phyloP scores from a whole-genome alignment of 2,797 vertebrate species.

The Phataginus tetradactyla region DNA sequence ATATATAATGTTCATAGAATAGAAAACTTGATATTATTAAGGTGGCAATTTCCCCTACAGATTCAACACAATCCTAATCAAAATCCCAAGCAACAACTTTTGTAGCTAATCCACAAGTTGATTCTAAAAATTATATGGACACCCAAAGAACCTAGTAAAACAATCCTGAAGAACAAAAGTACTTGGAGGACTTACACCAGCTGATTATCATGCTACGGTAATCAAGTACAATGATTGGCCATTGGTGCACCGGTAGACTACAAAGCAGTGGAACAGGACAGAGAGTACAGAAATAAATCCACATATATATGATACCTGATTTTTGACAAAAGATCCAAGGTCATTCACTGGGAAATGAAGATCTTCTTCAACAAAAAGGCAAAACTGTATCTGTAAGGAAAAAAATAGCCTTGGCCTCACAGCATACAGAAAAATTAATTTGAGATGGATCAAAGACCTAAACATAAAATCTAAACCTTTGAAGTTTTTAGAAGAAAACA shows the following conservation, averaged over 20 bases:
- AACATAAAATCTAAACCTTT: not conserved
- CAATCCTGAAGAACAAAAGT: not conserved
- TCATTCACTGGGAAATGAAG: conserved; percentile 11
- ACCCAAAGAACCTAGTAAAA: not conserved
- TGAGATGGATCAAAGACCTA: not conserved
- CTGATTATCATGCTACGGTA: not conserved
- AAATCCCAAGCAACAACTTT: not conserved
- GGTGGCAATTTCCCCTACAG: not conserved
- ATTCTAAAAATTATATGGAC: conserved; percentile 35
- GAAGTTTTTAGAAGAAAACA: not conserved
- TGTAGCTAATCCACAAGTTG: not conserved
- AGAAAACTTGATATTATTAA: conserved; percentile 5
- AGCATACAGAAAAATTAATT: conserved; percentile 6
- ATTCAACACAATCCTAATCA: not conserved
- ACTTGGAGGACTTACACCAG: not conserved
- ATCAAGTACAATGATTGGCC: not conserved
- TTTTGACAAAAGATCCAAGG: not conserved
- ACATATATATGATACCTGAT: not conserved
- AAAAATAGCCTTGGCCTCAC: not conserved
- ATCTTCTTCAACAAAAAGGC: not conserved
- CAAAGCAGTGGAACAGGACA: not conserved
- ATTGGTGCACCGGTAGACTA: not conserved
- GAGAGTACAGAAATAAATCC: not conserved
- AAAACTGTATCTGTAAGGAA: not conserved
- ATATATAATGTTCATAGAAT: not conserved